Conservation (phyloP, 2,797 vertebrate species). For the Mico argentatus region DNA sequence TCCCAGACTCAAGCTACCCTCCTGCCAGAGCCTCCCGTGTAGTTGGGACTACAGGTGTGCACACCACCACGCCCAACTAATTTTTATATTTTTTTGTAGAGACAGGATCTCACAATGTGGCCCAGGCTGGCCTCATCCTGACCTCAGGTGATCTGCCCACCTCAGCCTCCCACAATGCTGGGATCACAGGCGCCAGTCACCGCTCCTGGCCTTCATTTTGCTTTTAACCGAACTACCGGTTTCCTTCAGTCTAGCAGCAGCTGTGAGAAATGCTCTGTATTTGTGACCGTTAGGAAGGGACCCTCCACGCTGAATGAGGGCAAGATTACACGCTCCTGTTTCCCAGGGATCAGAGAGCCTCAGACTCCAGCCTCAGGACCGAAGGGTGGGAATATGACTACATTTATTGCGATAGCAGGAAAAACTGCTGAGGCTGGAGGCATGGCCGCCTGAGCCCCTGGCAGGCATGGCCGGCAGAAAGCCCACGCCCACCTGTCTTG, state of each 20-base stretch:
- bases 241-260: background rate
- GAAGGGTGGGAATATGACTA: fast-evolving
- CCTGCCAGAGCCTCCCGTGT: too few relatives aligned
- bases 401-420: background rate
- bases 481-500: background rate
- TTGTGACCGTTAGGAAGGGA: fast-evolving
- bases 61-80: background rate
- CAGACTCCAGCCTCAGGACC: too few relatives aligned
- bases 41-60: background rate
- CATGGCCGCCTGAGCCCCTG: too few relatives aligned
- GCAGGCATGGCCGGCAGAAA: background rate
- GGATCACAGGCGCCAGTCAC: background rate
- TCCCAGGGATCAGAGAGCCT: fast-evolving
- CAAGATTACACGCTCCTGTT: fast-evolving
- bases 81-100: background rate
- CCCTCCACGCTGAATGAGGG: fast-evolving
- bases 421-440: background rate
- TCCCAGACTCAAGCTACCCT: too few relatives aligned
- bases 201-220: background rate
- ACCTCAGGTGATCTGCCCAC: background rate
- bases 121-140: background rate
- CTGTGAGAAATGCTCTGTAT: fast-evolving
- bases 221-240: background rate
- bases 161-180: background rate
- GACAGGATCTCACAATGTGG: background rate